These are phyloP conservation scores for Tinea semifulvella DNA, from an alignment of 2,888 invertebrate species.

Conservation along the genomic window DNA sequence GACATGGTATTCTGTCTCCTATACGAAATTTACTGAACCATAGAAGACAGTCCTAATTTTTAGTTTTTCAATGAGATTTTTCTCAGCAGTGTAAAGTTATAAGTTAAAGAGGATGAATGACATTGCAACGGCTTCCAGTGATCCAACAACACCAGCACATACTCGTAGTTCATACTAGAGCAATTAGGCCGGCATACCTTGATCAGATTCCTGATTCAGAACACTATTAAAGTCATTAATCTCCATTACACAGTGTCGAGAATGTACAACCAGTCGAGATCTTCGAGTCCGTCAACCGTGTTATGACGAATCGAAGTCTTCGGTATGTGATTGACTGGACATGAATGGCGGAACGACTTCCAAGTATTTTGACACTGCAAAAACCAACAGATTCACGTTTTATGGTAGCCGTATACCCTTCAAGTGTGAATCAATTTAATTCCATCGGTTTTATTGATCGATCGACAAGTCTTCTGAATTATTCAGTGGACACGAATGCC, in stretches of 20 bases:
- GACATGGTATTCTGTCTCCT: too few relatives aligned
- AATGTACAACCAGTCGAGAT: constrained; percentile 1
- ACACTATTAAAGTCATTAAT: not conserved
- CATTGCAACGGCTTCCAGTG: too few relatives aligned
- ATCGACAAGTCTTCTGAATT: constrained; percentile 60
- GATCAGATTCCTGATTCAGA: not conserved
- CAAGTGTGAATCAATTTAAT: constrained; percentile 65
- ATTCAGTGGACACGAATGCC: constrained; percentile 61
- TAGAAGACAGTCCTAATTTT: too few relatives aligned
- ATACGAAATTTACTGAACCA: too few relatives aligned
- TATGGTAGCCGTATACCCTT: constrained; percentile 54
- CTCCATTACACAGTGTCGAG: not conserved
- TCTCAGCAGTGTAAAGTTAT: too few relatives aligned
- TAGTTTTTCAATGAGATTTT: too few relatives aligned
- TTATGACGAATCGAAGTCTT: constrained; percentile 26
- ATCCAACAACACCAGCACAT: too few relatives aligned
- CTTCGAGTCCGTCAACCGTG: not conserved
- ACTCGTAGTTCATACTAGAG: too few relatives aligned
- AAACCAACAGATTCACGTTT: constrained; percentile 39
- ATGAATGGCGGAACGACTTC: constrained; percentile 52
- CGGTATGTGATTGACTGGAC: constrained; percentile 40
- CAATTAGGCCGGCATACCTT: constrained; percentile 1
- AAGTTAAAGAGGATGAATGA: too few relatives aligned
- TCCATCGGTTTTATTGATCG: constrained; percentile 62
- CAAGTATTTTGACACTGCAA: constrained; percentile 54